Evolutionary conservation across 2,113 vertebrate species (phyloP), one percentile per base, ranked within the genome.

Genomic region (Polypterus senegalus): DNA sequence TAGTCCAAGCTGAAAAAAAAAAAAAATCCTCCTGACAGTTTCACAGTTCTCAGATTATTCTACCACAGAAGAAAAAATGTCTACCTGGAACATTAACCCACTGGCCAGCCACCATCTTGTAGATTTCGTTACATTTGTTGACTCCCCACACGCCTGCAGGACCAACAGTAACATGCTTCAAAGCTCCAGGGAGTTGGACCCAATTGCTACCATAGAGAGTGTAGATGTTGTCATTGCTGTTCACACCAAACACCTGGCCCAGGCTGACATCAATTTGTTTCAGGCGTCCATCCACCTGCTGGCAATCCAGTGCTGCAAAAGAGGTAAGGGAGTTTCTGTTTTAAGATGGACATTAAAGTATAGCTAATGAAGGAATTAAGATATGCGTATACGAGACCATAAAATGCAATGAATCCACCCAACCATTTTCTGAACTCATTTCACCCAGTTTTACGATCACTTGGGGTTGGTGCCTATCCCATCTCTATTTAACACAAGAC

Each of bases 161-260:
- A 6, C 67, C 64, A 7, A 49, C 49, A 5, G 62, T 60, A 53
- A 70, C 60, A 6, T 70, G 59, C 4, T 27, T 47, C 5, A 66
- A 27, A 1, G 2, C 1, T 1, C 65, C 62, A 3, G 66, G 48
- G 1, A 70, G 0, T 3, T n/a, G 8, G 1, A 1, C 48, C 69
- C 58, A 67, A 9, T 4, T 4, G 8, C n/a, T 11, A 3, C 45
- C 9, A 0, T 47, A 6, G 46, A 11, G 52, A 1, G 5, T 47
- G 58, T 47, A 67, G 61, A 68, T 46, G 7, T 9, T 6, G 49
- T 49, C 61, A 3, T 27, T 46, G 6, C 4, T 11, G 44, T 59
- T 63, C 8, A 66, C 55, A 3, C 66, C 59, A 7, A 63, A 63
- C 5, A 68, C 66, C 6, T 66, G 54, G 6, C 69, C 58, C 3